Evolutionary conservation across 2,797 vertebrate genomes (phyloP).

Genomic region (Cryptoprocta ferox): DNA sequence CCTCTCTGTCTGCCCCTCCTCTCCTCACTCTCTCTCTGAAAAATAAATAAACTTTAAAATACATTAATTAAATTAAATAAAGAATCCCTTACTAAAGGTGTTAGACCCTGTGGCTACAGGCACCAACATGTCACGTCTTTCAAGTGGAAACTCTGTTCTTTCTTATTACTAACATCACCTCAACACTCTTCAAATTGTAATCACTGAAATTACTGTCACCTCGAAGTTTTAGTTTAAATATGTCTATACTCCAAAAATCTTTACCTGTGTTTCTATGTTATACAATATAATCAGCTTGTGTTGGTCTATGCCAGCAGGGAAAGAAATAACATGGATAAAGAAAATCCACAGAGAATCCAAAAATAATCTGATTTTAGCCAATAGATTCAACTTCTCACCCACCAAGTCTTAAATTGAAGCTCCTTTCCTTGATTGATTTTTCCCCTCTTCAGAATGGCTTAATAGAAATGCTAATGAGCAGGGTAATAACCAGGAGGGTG

Average conservation of each 20-base stretch:
- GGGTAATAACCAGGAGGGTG: constrained; percentile 21
- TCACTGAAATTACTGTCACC: constrained; percentile 28
- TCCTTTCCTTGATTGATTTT: constrained; percentile 68
- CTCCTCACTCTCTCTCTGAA: too few species aligned
- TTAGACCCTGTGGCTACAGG: not conserved
- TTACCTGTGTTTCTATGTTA: not conserved
- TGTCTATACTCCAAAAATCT: not conserved
- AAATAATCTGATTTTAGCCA: constrained; percentile 61
- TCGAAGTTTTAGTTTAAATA: constrained; percentile 46
- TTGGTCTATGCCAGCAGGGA: not conserved
- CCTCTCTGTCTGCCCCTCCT: too few species aligned
- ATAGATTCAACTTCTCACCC: constrained; percentile 41
- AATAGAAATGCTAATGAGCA: constrained; percentile 74
- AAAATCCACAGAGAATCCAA: constrained; percentile 63
- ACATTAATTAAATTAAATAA: not conserved
- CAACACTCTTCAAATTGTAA: not conserved
- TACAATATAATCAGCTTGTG: not conserved
- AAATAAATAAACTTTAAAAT: too few species aligned
- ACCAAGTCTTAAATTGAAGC: constrained; percentile 63
- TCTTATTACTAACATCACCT: not conserved
- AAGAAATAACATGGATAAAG: constrained; percentile 66
- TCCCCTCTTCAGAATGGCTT: constrained; percentile 54
- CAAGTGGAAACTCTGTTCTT: not conserved
- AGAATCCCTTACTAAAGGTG: not conserved
- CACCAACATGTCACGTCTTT: not conserved